Conservation (phyloP, 2,888 invertebrate genomes). For the Hipparchia sbordonii region DNA sequence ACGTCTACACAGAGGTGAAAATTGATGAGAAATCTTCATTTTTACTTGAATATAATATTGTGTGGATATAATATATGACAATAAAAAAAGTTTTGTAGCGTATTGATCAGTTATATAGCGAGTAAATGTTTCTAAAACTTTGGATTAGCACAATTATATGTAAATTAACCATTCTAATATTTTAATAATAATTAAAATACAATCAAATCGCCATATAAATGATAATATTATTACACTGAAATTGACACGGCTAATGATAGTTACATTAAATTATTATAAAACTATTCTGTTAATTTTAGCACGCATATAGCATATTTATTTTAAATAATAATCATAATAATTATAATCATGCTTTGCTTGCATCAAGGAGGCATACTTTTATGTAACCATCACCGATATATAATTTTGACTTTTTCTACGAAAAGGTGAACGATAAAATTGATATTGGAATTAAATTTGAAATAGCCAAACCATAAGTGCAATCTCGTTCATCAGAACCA, state of each 20-base stretch:
- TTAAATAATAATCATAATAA: not conserved
- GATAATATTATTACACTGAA: conserved; percentile 7
- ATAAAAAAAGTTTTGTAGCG: not conserved
- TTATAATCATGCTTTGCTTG: conserved; percentile 12
- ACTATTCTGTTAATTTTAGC: not conserved
- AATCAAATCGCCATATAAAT: conserved; percentile 3
- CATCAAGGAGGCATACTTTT: conserved; percentile 13
- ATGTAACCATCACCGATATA: conserved; percentile 26
- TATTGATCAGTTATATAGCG: conserved; percentile 5
- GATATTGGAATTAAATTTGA: conserved; percentile 30
- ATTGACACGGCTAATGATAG: conserved; percentile 7
- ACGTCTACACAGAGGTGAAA: not conserved
- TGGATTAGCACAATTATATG: not conserved
- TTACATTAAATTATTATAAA: conserved; percentile 18
- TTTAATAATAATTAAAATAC: not conserved
- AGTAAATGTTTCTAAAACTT: not conserved
- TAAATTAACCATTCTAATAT: not conserved
- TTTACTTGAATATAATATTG: not conserved
- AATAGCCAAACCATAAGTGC: conserved; percentile 76
- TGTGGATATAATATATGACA: not conserved
- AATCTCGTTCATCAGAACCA: conserved; percentile 82
- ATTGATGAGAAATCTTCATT: not conserved
- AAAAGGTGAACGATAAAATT: not conserved
- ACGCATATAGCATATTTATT: conserved; percentile 12
- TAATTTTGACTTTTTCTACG: conserved; percentile 5